These are phyloP conservation scores for Oxyura jamaicensis DNA, from an alignment of 2,113 vertebrate species.

Conservation along the genomic window DNA sequence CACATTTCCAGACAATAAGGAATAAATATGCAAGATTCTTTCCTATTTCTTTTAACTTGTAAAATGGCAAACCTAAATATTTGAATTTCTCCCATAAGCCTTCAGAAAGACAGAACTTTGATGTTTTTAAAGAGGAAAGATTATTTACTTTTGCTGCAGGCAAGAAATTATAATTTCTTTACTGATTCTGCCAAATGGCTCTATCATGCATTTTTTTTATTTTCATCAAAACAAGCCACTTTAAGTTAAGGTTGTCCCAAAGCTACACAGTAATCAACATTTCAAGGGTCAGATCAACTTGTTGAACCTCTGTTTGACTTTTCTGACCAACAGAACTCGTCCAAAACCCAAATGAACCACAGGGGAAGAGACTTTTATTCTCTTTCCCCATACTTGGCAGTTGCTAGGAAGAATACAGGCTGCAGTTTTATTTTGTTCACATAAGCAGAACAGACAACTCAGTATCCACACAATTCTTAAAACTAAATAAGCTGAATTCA, in stretches of 20 bases:
- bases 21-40: neutral
- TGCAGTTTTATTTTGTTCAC: neutral
- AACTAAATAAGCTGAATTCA: neutral
- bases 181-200: constrained; percentile 61
- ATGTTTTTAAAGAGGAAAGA: constrained; percentile 60
- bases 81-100: constrained; percentile 60
- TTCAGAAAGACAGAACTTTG: constrained; percentile 64
- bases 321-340: neutral
- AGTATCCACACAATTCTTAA: neutral
- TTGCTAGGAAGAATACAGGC: neutral
- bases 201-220: neutral
- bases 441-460: neutral
- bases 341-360: neutral
- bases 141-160: constrained; percentile 57
- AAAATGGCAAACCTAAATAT: constrained; percentile 48
- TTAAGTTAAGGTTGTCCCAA: constrained; percentile 45
- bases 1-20: neutral
- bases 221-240: constrained; percentile 52
- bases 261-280: neutral
- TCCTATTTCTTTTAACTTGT: constrained; percentile 30
- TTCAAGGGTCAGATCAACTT: constrained; percentile 6
- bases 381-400: neutral
- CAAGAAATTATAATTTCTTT: constrained; percentile 63
- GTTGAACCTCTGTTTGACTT: neutral
- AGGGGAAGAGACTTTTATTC: neutral